Conservation (phyloP, 2,888 invertebrate species). For the Metallyticus violacea region DNA sequence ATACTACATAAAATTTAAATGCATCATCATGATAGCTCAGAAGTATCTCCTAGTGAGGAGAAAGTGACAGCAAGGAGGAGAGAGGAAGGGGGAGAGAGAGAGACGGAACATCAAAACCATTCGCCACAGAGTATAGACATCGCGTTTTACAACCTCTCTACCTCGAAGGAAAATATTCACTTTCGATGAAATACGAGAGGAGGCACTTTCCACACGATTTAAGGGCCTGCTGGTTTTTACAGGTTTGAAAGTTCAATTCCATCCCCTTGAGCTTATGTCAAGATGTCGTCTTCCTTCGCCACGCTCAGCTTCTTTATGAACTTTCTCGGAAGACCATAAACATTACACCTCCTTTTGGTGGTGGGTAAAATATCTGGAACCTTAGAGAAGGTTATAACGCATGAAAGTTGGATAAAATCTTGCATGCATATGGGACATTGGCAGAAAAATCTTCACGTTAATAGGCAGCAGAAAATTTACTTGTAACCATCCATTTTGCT, state of each 20-base stretch:
- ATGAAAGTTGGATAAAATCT: neutral
- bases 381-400: neutral
- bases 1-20: too few relatives aligned
- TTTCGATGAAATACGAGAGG: neutral
- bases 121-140: neutral
- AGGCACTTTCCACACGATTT: neutral
- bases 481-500: too few relatives aligned
- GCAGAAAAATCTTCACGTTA: too few relatives aligned
- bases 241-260: slow-evolving; percentile 11
- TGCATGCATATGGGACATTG: neutral
- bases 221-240: neutral
- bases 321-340: neutral
- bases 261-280: slow-evolving; percentile 1
- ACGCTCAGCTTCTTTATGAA: neutral
- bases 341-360: neutral
- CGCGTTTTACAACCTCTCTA: neutral
- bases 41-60: neutral
- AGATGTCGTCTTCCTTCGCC: neutral
- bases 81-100: too few relatives aligned
- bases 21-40: neutral
- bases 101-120: neutral
- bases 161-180: neutral
- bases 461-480: too few relatives aligned
- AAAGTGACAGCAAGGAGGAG: neutral
- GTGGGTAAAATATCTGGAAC: too few relatives aligned